Evolutionary conservation across 2,797 vertebrate species (phyloP).

Genomic region (Etheostoma nigrum): DNA sequence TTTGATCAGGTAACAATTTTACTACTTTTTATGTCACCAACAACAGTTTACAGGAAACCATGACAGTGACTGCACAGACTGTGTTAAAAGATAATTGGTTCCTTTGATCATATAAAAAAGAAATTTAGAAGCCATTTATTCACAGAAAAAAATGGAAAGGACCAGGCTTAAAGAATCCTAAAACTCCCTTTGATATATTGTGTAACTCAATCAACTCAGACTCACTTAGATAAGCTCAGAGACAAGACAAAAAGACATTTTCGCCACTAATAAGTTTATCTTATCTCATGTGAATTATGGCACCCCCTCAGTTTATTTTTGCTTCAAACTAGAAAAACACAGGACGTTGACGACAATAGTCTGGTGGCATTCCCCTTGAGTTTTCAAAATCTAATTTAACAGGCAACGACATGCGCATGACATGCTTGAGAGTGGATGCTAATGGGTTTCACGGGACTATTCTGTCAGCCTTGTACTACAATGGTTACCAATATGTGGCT

Average conservation of each 20-base stretch:
- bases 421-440: conserved; percentile 56
- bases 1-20: conserved; percentile 58
- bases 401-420: conserved; percentile 74
- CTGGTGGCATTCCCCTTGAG: conserved; percentile 56
- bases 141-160: background rate
- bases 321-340: conserved; percentile 34
- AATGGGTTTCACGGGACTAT: conserved; percentile 78
- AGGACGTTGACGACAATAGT: conserved; percentile 34
- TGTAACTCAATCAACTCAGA: conserved; percentile 34
- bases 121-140: background rate
- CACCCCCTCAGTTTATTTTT: conserved; percentile 32
- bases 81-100: background rate
- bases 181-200: conserved; percentile 15
- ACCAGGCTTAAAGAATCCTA: conserved; percentile 20
- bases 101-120: conserved; percentile 2
- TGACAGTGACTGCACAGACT: background rate
- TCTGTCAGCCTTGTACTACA: conserved; percentile 35
- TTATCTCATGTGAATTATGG: conserved; percentile 37
- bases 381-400: conserved; percentile 73
- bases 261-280: conserved; percentile 31
- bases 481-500: conserved; percentile 41
- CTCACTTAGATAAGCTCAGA: conserved; percentile 36
- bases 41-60: conserved; percentile 49
- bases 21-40: conserved; percentile 39
- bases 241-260: conserved; percentile 29